Percentiles rank a stretch among this genome's conserved stretches.
These are phyloP conservation scores for Eubasilissa regina DNA, from an alignment of 1,140 invertebrate species.

Conservation along the genomic window DNA sequence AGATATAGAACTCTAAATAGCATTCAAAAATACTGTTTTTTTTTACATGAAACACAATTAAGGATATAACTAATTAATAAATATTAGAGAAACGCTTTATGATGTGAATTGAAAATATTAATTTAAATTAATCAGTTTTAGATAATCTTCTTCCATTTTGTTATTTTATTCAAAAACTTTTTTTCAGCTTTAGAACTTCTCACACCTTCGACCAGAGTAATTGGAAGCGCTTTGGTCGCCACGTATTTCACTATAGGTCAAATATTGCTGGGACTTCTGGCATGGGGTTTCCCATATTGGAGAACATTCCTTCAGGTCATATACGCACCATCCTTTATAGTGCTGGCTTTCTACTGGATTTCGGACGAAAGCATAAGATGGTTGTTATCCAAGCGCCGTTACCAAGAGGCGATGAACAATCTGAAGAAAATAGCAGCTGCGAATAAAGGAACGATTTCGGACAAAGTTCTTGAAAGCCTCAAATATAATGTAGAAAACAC, in stretches of 20 bases:
- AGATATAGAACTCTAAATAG: background rate
- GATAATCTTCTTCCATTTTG: no score
- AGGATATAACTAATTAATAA: no score
- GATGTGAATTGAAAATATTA: no score
- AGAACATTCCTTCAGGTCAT: constrained; percentile 78
- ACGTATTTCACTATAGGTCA: constrained; percentile 83
- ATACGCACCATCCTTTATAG: constrained; percentile 79
- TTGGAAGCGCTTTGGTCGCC: constrained; percentile 80
- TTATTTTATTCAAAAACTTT: background rate
- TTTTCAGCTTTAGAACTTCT: constrained; percentile 81
- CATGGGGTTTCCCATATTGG: constrained; percentile 82
- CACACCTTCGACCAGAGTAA: constrained; percentile 80
- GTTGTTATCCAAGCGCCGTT: constrained; percentile 81
- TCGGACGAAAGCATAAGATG: constrained; percentile 83
- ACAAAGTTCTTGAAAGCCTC: constrained; percentile 72
- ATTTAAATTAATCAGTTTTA: no score
- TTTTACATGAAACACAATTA: no score
- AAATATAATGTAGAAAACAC: constrained; percentile 67
- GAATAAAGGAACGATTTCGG: constrained; percentile 77
- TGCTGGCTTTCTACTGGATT: constrained; percentile 77
- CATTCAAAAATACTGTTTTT: no score
- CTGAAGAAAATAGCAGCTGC: constrained; percentile 77
- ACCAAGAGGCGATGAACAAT: constrained; percentile 75
- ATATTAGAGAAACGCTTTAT: no score
- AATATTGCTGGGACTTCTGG: constrained; percentile 78